Percentiles rank a stretch among this genome's conserved stretches.
phyloP scores from a whole-genome alignment of 2,888 invertebrate species.

The Papilio gigon region DNA sequence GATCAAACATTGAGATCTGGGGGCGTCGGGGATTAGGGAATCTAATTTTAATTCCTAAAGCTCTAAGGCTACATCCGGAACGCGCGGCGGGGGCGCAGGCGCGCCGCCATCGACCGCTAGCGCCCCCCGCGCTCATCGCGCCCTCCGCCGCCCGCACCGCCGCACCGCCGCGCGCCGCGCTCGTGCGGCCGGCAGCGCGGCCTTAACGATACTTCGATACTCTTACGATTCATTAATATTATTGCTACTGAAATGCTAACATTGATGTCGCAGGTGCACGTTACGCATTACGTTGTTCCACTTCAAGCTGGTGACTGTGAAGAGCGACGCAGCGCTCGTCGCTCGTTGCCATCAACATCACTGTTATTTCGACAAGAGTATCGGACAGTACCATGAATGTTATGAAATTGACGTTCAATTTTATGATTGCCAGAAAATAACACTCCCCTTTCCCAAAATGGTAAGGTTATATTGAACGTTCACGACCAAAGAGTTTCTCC shows the following conservation, averaged over 20 bases:
- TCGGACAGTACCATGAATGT: too few species aligned
- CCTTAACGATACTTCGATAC: slow-evolving; percentile 26
- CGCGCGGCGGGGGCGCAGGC: slow-evolving; percentile 52
- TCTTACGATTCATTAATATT: slow-evolving; percentile 20
- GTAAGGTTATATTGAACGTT: too few species aligned
- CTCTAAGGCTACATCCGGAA: slow-evolving; percentile 21
- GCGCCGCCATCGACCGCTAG: slow-evolving; percentile 58
- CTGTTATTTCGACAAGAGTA: too few species aligned
- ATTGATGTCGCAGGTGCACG: not conserved
- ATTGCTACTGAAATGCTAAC: not conserved
- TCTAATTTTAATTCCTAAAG: slow-evolving; percentile 32
- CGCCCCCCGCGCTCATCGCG: slow-evolving; percentile 48
- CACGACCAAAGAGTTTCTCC: too few species aligned
- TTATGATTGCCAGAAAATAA: too few species aligned
- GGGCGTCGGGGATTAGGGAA: slow-evolving; percentile 16
- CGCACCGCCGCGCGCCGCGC: slow-evolving; percentile 47
- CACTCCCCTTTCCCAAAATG: too few species aligned
- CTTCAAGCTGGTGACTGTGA: too few species aligned
- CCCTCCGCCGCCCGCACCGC: slow-evolving; percentile 53
- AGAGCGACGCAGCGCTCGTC: too few species aligned
- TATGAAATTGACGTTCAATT: too few species aligned
- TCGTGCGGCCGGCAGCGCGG: slow-evolving; percentile 18
- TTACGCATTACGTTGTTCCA: not conserved
- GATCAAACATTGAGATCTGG: not conserved
- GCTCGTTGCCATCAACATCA: too few species aligned